Conservation (phyloP, 2,797 vertebrate species). For the Bufotes viridis region DNA sequence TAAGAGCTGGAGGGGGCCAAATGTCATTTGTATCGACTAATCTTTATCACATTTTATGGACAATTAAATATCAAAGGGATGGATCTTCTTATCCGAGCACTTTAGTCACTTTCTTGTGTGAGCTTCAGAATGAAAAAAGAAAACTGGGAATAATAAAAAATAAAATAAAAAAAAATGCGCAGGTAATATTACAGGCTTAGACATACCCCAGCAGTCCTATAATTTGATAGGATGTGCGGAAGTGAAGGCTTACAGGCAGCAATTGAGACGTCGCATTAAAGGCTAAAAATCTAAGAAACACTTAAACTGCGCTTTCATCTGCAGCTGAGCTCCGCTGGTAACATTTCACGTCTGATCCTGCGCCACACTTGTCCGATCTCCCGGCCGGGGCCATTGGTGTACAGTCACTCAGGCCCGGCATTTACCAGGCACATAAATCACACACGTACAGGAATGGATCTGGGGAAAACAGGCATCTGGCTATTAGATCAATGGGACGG, state of each 20-base stretch:
- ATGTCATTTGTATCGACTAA: conserved; percentile 67
- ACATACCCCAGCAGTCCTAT: conserved; percentile 63
- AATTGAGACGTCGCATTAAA: conserved; percentile 25
- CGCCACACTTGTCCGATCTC: background rate
- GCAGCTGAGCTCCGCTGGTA: conserved; percentile 45
- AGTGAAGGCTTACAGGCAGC: conserved; percentile 67
- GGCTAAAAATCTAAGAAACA: conserved; percentile 51
- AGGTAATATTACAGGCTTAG: conserved; percentile 70
- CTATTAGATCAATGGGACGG: background rate
- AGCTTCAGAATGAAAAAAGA: conserved; percentile 56
- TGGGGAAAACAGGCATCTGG: too few species aligned
- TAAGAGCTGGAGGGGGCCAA: conserved; percentile 47
- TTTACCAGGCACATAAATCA: background rate
- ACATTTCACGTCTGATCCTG: conserved; percentile 45
- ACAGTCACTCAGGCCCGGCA: background rate
- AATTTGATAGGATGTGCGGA: conserved; percentile 70
- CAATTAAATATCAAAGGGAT: conserved; percentile 82
- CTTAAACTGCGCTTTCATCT: conserved; percentile 65
- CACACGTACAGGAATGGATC: background rate
- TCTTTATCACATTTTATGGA: conserved; percentile 82
- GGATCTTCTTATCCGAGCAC: conserved; percentile 67
- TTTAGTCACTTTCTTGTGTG: conserved; percentile 73
- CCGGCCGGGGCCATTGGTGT: background rate
- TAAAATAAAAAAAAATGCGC: conserved; percentile 55
- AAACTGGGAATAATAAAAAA: conserved; percentile 62